These are phyloP conservation scores for Alviniconcha strummeri DNA, from an alignment of 2,888 invertebrate species.

Conservation along the genomic window DNA sequence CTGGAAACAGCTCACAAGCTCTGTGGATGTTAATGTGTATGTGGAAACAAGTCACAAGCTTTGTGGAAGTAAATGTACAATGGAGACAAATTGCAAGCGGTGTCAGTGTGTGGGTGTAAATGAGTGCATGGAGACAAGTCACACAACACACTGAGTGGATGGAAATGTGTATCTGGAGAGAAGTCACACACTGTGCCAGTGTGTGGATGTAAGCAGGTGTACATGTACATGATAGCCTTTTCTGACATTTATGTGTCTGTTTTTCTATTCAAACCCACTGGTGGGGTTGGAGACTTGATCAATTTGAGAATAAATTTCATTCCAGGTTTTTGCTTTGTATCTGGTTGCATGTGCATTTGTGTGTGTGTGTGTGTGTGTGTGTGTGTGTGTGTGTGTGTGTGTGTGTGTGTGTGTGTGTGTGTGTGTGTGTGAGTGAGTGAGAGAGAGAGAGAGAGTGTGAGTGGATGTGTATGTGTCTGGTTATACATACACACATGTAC, in stretches of 20 bases:
- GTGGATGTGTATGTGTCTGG: too few relatives aligned
- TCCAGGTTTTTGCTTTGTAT: too few relatives aligned
- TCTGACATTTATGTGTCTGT: background rate
- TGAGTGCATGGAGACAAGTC: background rate
- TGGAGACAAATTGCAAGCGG: background rate
- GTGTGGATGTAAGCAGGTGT: background rate
- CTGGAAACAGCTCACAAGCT: too few relatives aligned
- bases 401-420: constrained; percentile 3
- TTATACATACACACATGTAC: too few relatives aligned
- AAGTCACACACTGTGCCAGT: background rate
- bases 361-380: background rate
- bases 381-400: constrained; percentile 6
- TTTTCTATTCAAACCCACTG: too few relatives aligned
- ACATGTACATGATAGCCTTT: background rate
- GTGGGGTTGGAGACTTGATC: too few relatives aligned
- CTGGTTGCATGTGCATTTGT: background rate
- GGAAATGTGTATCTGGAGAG: constrained; percentile 1
- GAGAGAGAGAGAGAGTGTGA: too few relatives aligned
- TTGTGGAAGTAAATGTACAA: background rate
- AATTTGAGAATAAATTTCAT: too few relatives aligned
- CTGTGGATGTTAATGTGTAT: background rate
- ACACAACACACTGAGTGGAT: background rate
- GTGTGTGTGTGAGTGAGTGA: background rate
- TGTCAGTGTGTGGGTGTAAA: background rate
- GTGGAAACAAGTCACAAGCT: too few relatives aligned